These are phyloP conservation scores for Agrilus biguttatus DNA, from an alignment of 2,888 invertebrate genomes.

Conservation along the genomic window DNA sequence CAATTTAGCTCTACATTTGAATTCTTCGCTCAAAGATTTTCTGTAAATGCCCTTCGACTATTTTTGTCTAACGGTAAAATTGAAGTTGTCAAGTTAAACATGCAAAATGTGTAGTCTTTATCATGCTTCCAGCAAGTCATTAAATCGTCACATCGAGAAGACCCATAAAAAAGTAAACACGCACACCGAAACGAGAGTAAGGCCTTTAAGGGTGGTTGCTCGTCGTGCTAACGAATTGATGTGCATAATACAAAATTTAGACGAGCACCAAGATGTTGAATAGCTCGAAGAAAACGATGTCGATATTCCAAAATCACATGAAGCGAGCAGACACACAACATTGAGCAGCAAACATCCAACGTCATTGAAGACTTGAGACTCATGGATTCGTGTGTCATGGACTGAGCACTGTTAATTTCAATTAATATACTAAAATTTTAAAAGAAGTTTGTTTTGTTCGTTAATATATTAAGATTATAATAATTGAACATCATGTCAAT, in stretches of 20 bases:
- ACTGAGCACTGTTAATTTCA: constrained; percentile 5
- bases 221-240: neutral
- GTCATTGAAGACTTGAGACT: constrained; percentile 7
- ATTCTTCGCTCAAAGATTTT: constrained; percentile 3
- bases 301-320: constrained; percentile 6
- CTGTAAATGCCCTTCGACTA: constrained; percentile 1
- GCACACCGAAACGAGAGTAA: neutral
- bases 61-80: constrained; percentile 5
- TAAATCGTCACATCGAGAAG: constrained; percentile 7
- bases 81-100: neutral
- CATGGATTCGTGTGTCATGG: constrained; percentile 6
- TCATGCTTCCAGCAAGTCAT: constrained; percentile 4
- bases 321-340: constrained; percentile 6
- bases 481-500: too few species aligned
- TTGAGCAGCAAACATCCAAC: constrained; percentile 4
- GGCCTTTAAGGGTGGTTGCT: neutral
- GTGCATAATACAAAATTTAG: constrained; percentile 4
- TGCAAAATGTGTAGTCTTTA: constrained; percentile 1
- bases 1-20: constrained; percentile 6
- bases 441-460: too few species aligned
- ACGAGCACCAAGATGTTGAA: constrained; percentile 6
- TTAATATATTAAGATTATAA: too few species aligned
- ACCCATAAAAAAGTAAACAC: constrained; percentile 7
- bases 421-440: too few species aligned
- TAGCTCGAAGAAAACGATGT: constrained; percentile 1